Base-by-base conservation (phyloP, 2,888 invertebrate genomes). In the Drosophila pseudotakahashii region DNA sequence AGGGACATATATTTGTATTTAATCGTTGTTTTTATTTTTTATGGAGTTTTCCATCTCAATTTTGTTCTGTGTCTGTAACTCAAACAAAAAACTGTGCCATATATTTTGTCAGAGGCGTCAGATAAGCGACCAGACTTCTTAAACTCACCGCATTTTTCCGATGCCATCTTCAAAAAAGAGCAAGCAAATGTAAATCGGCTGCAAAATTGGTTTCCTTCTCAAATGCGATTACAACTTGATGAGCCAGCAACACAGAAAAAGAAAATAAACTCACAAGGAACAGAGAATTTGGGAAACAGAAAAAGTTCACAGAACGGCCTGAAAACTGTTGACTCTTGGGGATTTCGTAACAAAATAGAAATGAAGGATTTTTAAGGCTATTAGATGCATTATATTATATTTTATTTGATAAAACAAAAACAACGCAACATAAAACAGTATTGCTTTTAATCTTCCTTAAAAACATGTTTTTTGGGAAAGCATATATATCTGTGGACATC, bases 91-190 rank as follows among this genome's bases (percentile, higher is more conserved):
- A 86, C 81, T 81, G 71, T 58, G 77, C 81, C 69, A 81, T 82
- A 85, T 88, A 85, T 88, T 85, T 85, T 88, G 88, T 85, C 86
- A 81, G 82, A 77, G 77, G 88, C 88, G 85, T 84, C 88, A 88
- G 82, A 82, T 88, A 82, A 88, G 77, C 82, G 60, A 37, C 57
- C 67, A 81, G 79, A 81, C 23, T 13, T 19, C 26, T 44, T 44
- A 6, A 39, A 41, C 39, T n/a, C 47, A 41, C 47, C 34, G 58
- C 36, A 45, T 53, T 34, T 52, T 6, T 3, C 16, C 47, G 30
- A 14, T 30, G 30, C 14, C 19, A 39, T 59, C 42, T 3, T 26
- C 30, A 16, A 53, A 80, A 70, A 78, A 76, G 69, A 75, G 52
- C 58, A 47, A 63, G 61, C 78, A 41, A 81, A 86, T 81, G 76